Conservation (phyloP, 2,888 invertebrate genomes). For the Hypsopygia costalis region DNA sequence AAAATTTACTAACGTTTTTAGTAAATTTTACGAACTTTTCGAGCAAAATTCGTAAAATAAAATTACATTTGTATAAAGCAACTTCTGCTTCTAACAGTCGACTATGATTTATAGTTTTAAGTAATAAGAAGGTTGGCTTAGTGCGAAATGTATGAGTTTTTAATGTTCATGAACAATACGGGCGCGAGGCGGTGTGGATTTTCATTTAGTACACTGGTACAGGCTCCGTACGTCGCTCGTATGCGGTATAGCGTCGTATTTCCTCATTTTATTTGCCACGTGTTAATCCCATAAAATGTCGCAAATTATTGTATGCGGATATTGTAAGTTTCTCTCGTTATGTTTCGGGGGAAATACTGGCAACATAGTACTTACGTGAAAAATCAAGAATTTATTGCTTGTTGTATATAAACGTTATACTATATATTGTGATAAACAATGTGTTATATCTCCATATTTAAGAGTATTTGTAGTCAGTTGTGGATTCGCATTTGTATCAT, state of each 20-base stretch:
- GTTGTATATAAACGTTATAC: too few species aligned
- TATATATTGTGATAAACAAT: too few species aligned
- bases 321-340: slow-evolving; percentile 4
- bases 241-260: neutral
- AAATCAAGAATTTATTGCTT: too few species aligned
- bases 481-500: too few species aligned
- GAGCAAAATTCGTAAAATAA: too few species aligned
- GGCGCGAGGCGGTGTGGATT: neutral
- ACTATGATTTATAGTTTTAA: neutral
- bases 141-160: neutral
- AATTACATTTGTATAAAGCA: neutral
- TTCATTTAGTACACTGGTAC: slow-evolving; percentile 1
- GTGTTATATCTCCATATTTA: too few species aligned
- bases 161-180: slow-evolving; percentile 1
- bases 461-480: too few species aligned
- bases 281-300: slow-evolving; percentile 12
- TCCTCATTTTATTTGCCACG: slow-evolving; percentile 11
- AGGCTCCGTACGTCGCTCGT: neutral
- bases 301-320: slow-evolving; percentile 11
- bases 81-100: neutral
- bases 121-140: neutral
- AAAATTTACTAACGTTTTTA: too few species aligned
- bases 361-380: neutral
- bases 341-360: neutral
- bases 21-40: too few species aligned